Conservation (phyloP, 92 coral and sea anemone genomes). For the Heliopora coerulea region DNA sequence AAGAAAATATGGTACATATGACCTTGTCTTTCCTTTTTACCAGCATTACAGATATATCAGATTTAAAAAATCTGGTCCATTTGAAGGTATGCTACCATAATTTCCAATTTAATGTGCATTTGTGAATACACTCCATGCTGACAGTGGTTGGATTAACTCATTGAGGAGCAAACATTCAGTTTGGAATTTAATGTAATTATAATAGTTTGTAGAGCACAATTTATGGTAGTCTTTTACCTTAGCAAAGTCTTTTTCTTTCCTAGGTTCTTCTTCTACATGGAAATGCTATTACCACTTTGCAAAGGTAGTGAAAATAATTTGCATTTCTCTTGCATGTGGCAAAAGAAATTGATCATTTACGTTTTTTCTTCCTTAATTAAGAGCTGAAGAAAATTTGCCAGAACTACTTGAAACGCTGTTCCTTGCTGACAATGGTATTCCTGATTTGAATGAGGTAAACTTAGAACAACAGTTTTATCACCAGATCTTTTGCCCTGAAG, state of each 20-base stretch:
- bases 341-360: background rate
- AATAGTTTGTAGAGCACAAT: too few relatives aligned
- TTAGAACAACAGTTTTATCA: background rate
- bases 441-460: slow-evolving; percentile 83
- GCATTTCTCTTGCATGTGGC: too few relatives aligned
- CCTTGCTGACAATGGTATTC: slow-evolving; percentile 77
- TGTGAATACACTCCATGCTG: too few relatives aligned
- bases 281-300: slow-evolving; percentile 71
- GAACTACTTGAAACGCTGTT: slow-evolving; percentile 69
- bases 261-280: slow-evolving; percentile 89
- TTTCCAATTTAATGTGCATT: background rate
- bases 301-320: slow-evolving; percentile 13
- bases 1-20: too few relatives aligned
- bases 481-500: too few relatives aligned
- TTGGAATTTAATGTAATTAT: too few relatives aligned
- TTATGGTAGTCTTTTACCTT: too few relatives aligned
- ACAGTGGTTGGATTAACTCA: too few relatives aligned
- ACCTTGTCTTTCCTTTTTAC: slow-evolving; percentile 7
- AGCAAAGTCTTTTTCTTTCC: too few relatives aligned
- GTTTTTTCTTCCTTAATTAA: background rate
- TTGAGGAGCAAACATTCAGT: too few relatives aligned
- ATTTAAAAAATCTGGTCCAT: slow-evolving; percentile 57
- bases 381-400: slow-evolving; percentile 34
- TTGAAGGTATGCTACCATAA: slow-evolving; percentile 59
- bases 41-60: slow-evolving; percentile 65